A percentile compares a stretch with the other conserved stretches of the same genome.
Evolutionary conservation across 2,113 vertebrate genomes (phyloP).

Genomic region (Corythoichthys haematopterus): DNA sequence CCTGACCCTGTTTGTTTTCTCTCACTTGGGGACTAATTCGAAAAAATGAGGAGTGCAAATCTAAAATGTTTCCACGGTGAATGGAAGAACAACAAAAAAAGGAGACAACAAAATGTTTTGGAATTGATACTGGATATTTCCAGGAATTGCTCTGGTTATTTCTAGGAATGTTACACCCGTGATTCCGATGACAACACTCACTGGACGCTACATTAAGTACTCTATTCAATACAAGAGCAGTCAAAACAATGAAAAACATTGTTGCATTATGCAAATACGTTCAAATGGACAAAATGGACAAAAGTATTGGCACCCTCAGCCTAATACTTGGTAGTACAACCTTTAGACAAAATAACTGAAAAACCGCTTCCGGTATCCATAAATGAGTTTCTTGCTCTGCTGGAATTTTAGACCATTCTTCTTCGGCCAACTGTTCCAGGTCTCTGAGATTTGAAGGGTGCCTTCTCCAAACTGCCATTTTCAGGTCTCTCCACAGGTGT

Average conservation of each 20-base stretch:
- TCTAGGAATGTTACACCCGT: conserved; percentile 23
- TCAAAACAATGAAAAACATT: not conserved
- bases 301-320: too few relatives aligned
- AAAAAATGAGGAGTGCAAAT: not conserved
- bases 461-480: too few relatives aligned
- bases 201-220: not conserved
- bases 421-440: too few relatives aligned
- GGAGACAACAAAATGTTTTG: conserved; percentile 8
- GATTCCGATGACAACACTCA: not conserved
- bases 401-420: too few relatives aligned
- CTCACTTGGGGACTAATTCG: not conserved
- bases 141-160: conserved; percentile 20
- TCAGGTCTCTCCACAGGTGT: too few relatives aligned
- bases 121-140: conserved; percentile 10
- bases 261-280: not conserved
- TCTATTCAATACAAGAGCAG: not conserved
- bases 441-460: too few relatives aligned
- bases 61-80: not conserved
- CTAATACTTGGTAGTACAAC: too few relatives aligned
- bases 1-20: conserved; percentile 32
- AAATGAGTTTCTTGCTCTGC: too few relatives aligned
- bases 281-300: too few relatives aligned
- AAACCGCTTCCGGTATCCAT: too few relatives aligned
- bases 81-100: not conserved
- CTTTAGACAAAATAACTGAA: too few relatives aligned